Conservation (phyloP, 2,113 vertebrate genomes). For the Podarcis raffonei region DNA sequence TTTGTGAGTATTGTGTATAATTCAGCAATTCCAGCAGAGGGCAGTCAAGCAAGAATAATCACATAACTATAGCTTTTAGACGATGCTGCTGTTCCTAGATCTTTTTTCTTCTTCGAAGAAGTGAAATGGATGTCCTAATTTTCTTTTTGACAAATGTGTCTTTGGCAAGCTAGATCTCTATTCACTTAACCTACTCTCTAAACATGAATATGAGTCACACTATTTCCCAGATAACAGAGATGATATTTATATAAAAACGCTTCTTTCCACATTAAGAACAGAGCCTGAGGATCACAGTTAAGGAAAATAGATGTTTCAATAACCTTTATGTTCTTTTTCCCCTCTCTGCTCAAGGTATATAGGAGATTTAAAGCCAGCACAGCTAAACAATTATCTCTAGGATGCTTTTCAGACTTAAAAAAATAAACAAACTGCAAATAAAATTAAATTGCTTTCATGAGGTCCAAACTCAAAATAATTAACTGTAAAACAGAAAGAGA, state of each 20-base stretch:
- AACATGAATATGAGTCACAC: constrained; percentile 37
- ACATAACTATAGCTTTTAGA: constrained; percentile 56
- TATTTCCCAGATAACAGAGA: constrained; percentile 34
- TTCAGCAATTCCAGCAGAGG: constrained; percentile 80
- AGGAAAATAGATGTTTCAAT: constrained; percentile 63
- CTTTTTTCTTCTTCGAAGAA: constrained; percentile 4
- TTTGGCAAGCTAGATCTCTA: constrained; percentile 57
- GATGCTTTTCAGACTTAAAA: background rate
- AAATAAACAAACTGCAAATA: background rate
- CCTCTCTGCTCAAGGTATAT: constrained; percentile 25
- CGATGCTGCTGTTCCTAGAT: constrained; percentile 62
- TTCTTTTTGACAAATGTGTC: constrained; percentile 42
- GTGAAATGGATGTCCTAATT: constrained; percentile 64
- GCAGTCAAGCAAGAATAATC: constrained; percentile 84
- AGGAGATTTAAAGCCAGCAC: background rate
- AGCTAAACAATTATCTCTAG: constrained; percentile 16
- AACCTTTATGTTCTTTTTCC: constrained; percentile 42
- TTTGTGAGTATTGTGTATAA: constrained; percentile 58
- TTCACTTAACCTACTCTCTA: constrained; percentile 56
- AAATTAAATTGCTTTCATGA: background rate
- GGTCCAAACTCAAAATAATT: background rate
- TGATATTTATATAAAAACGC: constrained; percentile 52
- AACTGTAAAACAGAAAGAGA: background rate
- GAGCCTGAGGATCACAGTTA: constrained; percentile 39
- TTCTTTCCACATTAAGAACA: constrained; percentile 47